phyloP scores from a whole-genome alignment of 2,113 vertebrate genomes.

The Microtus montanus region DNA sequence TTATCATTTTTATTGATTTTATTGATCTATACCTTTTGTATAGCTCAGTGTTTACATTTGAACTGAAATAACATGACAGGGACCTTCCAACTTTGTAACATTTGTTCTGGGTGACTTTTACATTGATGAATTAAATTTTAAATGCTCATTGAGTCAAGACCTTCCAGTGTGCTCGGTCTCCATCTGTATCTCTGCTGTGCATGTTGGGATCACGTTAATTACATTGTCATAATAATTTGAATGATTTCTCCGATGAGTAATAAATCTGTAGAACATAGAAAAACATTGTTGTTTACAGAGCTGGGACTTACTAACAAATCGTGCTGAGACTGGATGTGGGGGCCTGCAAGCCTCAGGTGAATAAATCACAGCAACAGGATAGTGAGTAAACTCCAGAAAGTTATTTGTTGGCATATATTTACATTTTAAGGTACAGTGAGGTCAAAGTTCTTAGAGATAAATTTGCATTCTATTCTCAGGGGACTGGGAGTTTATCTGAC shows the following conservation, averaged over 20 bases:
- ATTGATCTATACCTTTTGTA: too few relatives aligned
- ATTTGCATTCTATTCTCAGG: neutral
- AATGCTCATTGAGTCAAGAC: neutral
- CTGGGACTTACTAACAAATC: neutral
- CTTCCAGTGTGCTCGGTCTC: neutral
- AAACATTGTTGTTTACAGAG: neutral
- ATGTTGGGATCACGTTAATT: neutral
- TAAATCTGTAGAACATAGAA: neutral
- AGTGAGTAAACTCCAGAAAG: neutral
- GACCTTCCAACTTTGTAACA: neutral
- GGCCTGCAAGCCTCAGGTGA: neutral
- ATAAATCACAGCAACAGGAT: neutral
- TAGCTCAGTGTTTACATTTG: neutral
- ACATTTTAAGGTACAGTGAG: slow-evolving; percentile 15
- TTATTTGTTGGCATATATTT: neutral
- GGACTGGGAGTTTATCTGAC: neutral
- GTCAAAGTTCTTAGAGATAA: neutral
- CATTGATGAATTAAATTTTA: neutral
- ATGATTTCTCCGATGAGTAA: neutral
- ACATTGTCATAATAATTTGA: neutral
- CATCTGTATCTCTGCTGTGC: neutral
- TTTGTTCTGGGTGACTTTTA: neutral
- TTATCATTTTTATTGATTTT: too few relatives aligned
- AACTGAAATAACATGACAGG: neutral
- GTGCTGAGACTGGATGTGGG: neutral